A percentile compares a stretch with the other conserved stretches of the same genome.
Conservation (phyloP, 2,797 vertebrate species). For the Rousettus madagascariensis region DNA sequence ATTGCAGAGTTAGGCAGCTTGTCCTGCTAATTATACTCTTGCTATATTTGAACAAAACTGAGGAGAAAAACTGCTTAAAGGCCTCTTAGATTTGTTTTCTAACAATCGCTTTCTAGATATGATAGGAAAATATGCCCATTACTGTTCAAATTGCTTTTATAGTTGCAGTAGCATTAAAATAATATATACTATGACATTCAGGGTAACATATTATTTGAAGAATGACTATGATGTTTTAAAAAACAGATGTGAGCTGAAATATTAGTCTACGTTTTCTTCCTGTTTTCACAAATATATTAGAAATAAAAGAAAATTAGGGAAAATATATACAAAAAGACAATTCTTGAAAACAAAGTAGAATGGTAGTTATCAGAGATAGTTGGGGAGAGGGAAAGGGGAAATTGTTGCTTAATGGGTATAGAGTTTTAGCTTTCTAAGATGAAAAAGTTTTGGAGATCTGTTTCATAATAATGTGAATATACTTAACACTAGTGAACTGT, state of each 20-base stretch:
- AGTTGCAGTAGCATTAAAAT: neutral
- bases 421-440: neutral
- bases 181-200: neutral
- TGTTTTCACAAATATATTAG: neutral
- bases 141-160: neutral
- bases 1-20: conserved; percentile 56
- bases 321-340: neutral
- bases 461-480: neutral
- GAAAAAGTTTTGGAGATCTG: neutral
- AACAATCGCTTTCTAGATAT: conserved; percentile 23
- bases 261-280: neutral
- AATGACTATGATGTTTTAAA: neutral
- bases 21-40: conserved; percentile 61
- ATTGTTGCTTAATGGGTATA: neutral
- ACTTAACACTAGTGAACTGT: neutral
- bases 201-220: conserved; percentile 13
- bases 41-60: conserved; percentile 60
- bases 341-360: neutral
- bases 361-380: neutral
- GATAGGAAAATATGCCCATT: neutral
- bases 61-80: conserved; percentile 50
- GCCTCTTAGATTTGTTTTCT: neutral
- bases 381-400: neutral
- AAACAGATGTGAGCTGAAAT: neutral
- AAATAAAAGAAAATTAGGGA: neutral